Percentiles rank a stretch among this genome's conserved stretches.
phyloP scores from a whole-genome alignment of 1,140 invertebrate genomes.

The Leptonema lineaticorne region DNA sequence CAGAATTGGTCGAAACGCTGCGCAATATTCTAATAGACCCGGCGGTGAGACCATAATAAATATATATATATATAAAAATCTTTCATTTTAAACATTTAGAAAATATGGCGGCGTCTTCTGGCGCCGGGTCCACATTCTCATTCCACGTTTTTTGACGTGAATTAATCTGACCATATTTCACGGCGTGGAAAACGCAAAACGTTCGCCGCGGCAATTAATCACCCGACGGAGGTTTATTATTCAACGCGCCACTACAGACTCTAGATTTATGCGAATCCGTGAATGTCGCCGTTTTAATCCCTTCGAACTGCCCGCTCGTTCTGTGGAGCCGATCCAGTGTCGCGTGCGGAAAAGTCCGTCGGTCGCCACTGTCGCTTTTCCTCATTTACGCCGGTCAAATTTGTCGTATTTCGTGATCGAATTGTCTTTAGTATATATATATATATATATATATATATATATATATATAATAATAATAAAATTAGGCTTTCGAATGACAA shows the following conservation, averaged over 20 bases:
- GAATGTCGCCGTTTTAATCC: neutral
- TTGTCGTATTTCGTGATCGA: neutral
- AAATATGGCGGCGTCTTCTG: no score
- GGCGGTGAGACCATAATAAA: neutral
- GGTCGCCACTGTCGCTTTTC: no score
- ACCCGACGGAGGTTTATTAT: neutral
- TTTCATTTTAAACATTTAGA: no score
- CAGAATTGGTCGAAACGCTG: slow-evolving; percentile 62
- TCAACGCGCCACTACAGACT: neutral
- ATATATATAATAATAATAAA: no score
- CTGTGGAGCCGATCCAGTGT: no score
- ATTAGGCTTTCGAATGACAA: no score
- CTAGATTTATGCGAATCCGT: slow-evolving; percentile 3
- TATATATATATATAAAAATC: no score
- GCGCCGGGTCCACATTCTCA: no score
- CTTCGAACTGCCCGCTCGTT: no score
- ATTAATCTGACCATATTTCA: neutral
- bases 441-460: neutral
- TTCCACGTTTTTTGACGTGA: no score
- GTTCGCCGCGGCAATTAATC: slow-evolving; percentile 1
- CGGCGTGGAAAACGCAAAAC: neutral
- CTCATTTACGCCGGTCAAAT: neutral
- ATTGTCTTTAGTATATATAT: neutral
- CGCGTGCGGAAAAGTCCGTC: no score
- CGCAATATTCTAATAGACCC: slow-evolving; percentile 11